phyloP scores from a whole-genome alignment of 2,797 vertebrate genomes.

The Sarcophilus harrisii region DNA sequence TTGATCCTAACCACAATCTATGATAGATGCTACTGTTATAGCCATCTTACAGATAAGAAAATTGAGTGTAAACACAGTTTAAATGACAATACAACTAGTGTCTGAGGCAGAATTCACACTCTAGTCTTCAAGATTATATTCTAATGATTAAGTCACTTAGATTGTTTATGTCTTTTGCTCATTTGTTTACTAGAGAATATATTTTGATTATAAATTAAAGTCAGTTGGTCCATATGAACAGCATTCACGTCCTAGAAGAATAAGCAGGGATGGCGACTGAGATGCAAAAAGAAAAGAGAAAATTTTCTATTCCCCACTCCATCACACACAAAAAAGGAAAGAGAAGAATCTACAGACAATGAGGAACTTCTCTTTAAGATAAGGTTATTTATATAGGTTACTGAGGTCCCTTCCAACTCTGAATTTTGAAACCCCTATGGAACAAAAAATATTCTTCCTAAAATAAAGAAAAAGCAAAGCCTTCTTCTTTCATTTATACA shows the following conservation, averaged over 20 bases:
- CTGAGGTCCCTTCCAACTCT: neutral
- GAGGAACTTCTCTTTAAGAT: neutral
- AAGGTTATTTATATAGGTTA: neutral
- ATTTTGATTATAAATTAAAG: neutral
- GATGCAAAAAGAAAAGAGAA: neutral
- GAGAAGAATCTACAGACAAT: neutral
- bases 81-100: neutral
- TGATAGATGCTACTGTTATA: neutral
- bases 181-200: neutral
- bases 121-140: neutral
- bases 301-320: neutral
- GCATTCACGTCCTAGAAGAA: neutral
- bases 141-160: neutral
- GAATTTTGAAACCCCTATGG: neutral
- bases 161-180: neutral
- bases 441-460: neutral
- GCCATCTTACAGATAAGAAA: neutral
- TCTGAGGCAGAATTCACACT: neutral
- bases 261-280: neutral
- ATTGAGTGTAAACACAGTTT: neutral
- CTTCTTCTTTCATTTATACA: neutral
- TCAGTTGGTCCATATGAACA: neutral
- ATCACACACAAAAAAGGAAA: neutral
- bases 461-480: neutral
- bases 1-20: neutral